Evolutionary conservation across 2,888 invertebrate species (phyloP), one percentile per base, ranked within the genome.

Genomic region (Clepsis dumicolana): DNA sequence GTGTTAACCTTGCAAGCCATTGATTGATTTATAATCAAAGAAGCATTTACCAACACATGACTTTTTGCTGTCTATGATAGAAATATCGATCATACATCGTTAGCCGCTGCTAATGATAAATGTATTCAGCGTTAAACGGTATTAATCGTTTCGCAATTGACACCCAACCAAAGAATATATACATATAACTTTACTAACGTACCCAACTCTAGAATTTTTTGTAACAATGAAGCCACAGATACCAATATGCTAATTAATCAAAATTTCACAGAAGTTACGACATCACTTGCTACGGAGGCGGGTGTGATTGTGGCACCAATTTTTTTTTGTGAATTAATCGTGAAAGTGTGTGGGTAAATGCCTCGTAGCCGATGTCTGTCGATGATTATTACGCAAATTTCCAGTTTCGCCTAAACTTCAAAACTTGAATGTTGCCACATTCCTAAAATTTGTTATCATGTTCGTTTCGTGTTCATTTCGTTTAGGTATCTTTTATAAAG

Each of bases 241-340:
- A 77, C 78, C 77, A 75, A 78, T 82, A 82, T 83, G 80, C 77
- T 85, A 87, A 87, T 87, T 84, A 86, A 86, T 86, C 81, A 83
- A 80, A 81, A 75, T 72, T 78, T 74, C 75, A 75, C 77, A 77
- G 72, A 74, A 73, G 77, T 81, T 82, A 79, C 80, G 76, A 72
- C 77, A 80, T 71, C 48, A 48, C 48, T 48, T 48, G 48, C 48
- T 74, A 73, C 69, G 70, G 71, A 71, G 77, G 75, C 74, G 78
- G 72, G 73, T 76, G 76, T 68, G 74, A 75, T 78, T 74, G 73
- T 77, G 73, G 74, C 76, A 76, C 72, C 70, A 71, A 76, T 76
- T 76, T 76, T 78, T 72, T 73, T 76, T 75, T 75, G 76, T 78
- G 77, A 72, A 81, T 78, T 80, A 79, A 80, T 82, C 84, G 84